A percentile compares a stretch with the other conserved stretches of the same genome.
Evolutionary conservation across 2,113 vertebrate genomes (phyloP).

Genomic region (Empidonax alnorum): DNA sequence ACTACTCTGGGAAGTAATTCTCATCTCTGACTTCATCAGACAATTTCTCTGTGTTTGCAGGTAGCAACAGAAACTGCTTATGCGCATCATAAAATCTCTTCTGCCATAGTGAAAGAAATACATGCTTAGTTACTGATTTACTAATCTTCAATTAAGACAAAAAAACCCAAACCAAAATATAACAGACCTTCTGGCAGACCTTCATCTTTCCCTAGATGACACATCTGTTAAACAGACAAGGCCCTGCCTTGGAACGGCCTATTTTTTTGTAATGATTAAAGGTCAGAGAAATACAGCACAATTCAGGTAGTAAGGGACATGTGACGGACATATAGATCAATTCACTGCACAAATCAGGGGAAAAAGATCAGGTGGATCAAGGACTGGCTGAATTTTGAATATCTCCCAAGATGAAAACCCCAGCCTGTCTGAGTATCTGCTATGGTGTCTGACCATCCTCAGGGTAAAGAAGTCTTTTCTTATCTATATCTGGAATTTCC

Average conservation of each 20-base stretch:
- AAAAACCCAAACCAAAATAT: neutral
- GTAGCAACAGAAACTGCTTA: slow-evolving; percentile 5
- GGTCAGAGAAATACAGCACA: neutral
- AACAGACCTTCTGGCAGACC: neutral
- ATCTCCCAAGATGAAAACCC: neutral
- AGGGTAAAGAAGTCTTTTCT: neutral
- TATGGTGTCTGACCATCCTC: neutral
- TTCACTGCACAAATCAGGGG: neutral
- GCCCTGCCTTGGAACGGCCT: neutral
- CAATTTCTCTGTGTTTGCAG: neutral
- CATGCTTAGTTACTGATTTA: neutral
- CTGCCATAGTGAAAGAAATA: slow-evolving; percentile 22
- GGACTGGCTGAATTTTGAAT: neutral
- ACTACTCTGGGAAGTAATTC: neutral
- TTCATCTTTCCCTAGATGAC: neutral
- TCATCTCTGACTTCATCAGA: neutral
- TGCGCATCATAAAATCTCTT: neutral
- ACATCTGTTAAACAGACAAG: neutral
- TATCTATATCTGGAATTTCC: neutral
- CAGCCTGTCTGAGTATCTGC: neutral
- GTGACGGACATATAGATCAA: neutral
- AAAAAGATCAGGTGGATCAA: neutral
- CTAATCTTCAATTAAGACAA: slow-evolving; percentile 14
- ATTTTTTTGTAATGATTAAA: neutral
- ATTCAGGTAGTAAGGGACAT: neutral